Percentiles rank a stretch among this genome's conserved stretches.
Conservation (phyloP, 1,140 invertebrate species). For the Trichonephila inaurata region DNA sequence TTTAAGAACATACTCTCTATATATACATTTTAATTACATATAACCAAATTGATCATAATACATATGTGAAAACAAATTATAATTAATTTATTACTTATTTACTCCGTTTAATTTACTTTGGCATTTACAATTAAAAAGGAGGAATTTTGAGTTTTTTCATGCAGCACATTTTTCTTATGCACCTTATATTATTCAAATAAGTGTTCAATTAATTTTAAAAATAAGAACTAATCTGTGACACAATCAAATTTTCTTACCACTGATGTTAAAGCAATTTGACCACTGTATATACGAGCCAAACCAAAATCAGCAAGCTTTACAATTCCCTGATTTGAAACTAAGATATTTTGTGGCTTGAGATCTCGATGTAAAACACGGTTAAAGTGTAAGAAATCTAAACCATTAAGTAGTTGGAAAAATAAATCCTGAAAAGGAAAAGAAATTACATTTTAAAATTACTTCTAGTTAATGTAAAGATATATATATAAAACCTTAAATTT, state of each 20-base stretch:
- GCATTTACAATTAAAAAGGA: too few relatives aligned
- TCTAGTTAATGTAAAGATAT: not conserved
- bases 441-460: not conserved
- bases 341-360: constrained; percentile 96
- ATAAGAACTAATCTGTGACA: too few relatives aligned
- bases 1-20: too few relatives aligned
- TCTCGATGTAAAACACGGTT: constrained; percentile 95
- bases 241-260: constrained; percentile 86
- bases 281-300: constrained; percentile 95
- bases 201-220: too few relatives aligned
- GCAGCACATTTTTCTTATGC: too few relatives aligned
- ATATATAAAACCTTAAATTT: not conserved
- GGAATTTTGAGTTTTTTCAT: too few relatives aligned
- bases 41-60: not conserved
- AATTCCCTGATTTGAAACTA: constrained; percentile 90
- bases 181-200: too few relatives aligned
- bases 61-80: not conserved
- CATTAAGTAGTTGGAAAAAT: constrained; percentile 92
- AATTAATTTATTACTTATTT: too few relatives aligned
- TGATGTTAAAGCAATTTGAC: constrained; percentile 95
- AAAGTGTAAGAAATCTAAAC: constrained; percentile 96
- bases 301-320: constrained; percentile 99
- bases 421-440: constrained; percentile 85
- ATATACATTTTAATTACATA: not conserved
- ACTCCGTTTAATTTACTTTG: too few relatives aligned